Percentiles rank a stretch among this genome's conserved stretches.
Conservation (phyloP, 2,888 invertebrate genomes). For the Notodonta ziczac region DNA sequence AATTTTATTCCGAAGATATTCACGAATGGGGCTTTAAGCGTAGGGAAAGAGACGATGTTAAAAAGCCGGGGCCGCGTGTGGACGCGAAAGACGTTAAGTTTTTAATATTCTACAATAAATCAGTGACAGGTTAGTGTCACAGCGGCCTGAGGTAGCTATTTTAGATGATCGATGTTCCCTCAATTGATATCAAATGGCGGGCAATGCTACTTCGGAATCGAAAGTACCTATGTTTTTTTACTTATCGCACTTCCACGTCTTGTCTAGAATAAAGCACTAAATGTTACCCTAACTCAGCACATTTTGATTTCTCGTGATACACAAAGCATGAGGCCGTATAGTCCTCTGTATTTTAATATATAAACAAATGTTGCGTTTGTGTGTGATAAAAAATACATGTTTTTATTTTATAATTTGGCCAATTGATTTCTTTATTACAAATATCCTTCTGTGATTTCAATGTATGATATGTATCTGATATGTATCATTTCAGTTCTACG, state of each 20-base stretch:
- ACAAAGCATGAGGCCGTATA: constrained; percentile 62
- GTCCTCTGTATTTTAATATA: constrained; percentile 40
- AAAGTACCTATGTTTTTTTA: constrained; percentile 46
- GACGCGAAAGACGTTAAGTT: constrained; percentile 86
- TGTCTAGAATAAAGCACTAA: constrained; percentile 73
- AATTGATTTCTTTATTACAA: constrained; percentile 17
- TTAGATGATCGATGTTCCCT: constrained; percentile 72
- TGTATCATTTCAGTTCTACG: neutral
- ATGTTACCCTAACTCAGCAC: constrained; percentile 73
- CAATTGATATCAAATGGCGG: constrained; percentile 45
- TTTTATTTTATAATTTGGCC: constrained; percentile 23
- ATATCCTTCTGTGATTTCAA: constrained; percentile 29
- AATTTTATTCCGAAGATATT: constrained; percentile 81
- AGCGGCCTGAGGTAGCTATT: constrained; percentile 63
- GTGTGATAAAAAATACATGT: constrained; percentile 44
- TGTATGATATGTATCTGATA: neutral
- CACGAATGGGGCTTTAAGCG: constrained; percentile 92
- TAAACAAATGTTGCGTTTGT: constrained; percentile 44
- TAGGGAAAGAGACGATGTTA: constrained; percentile 95
- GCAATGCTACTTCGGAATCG: constrained; percentile 51
- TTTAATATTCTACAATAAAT: constrained; percentile 74
- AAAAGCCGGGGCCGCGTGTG: constrained; percentile 96
- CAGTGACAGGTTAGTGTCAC: constrained; percentile 84
- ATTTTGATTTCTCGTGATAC: constrained; percentile 56
- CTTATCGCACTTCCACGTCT: constrained; percentile 70